Base-by-base conservation (phyloP, 2,113 vertebrate genomes). In the Asarcornis scutulata region DNA sequence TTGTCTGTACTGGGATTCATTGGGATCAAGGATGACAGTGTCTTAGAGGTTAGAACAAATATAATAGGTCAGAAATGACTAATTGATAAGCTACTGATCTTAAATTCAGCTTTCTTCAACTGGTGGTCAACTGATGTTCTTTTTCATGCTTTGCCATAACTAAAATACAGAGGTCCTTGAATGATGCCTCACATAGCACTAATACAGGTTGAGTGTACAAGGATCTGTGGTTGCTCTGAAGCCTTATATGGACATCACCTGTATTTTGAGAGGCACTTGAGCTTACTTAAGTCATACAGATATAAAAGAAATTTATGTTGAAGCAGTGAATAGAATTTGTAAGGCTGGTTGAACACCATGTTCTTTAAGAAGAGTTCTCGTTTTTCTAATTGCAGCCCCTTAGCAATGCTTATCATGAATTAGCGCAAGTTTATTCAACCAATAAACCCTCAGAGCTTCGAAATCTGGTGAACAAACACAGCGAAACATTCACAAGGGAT, bases 321-420 rank as follows among this genome's bases (percentile, higher is more conserved):
- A 89, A 86, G 26, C 25, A 75, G 42, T 26, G 38, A 75, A 59
- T 44, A 52, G 52, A 25, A 76, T 62, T 69, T 40, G 55, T 91
- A 68, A 87, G 86, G 83, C 73, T 90, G 62, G 27, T 34, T 90
- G 80, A 88, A 60, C 62, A n/a, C 36, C 2, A 3, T 56, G 48
- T 91, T 36, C 66, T 76, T 86, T 63, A 88, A 86, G 77, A 78
- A 93, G 17, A 25, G 27, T 63, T 94, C 68, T 90, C 59, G 2
- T 82, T 92, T 68, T 91, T 87, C 62, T 94, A 38, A 69, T 91
- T 96, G 42, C 97, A 99, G 99, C 99, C 99, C 88, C 98, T 99
- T 97, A 99, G 99, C 98, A 99, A 99, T 56, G 99, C 99, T 12
- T 99, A 99, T 97, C 99, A 99, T 11, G 99, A 99, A 98, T 96